phyloP scores from a whole-genome alignment of 2,113 vertebrate genomes.

The Ginglymostoma cirratum region DNA sequence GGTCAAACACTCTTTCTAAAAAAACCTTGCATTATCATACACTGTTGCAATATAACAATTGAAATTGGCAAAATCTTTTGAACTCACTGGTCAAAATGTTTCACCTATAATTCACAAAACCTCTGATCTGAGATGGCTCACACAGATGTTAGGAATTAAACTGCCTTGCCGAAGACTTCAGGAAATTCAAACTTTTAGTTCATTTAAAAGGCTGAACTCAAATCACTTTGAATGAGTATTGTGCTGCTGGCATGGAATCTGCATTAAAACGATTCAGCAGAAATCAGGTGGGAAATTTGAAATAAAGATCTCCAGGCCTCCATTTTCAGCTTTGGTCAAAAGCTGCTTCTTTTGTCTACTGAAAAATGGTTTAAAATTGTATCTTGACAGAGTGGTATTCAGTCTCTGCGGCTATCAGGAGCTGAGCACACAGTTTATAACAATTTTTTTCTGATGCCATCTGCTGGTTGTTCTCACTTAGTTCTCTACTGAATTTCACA shows the following conservation, averaged over 20 bases:
- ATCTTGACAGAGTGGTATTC: neutral
- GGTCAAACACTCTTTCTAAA: neutral
- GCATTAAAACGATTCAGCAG: too few relatives aligned
- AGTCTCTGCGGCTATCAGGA: neutral
- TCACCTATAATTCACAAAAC: neutral
- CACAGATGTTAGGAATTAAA: neutral
- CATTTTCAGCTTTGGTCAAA: neutral
- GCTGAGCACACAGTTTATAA: neutral
- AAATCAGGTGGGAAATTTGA: neutral
- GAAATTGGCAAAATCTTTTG: neutral
- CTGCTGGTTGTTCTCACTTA: neutral
- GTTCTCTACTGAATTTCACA: neutral
- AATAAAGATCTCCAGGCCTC: neutral
- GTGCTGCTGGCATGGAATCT: too few relatives aligned
- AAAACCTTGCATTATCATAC: neutral
- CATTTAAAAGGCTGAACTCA: neutral
- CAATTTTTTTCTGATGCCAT: neutral
- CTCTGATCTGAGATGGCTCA: neutral
- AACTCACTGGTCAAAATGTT: neutral
- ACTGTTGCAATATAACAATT: neutral
- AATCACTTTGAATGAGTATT: neutral
- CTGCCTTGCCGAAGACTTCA: too few relatives aligned
- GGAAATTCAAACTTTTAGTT: neutral
- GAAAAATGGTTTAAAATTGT: neutral
- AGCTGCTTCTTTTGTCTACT: neutral